These are phyloP conservation scores for Chaetogeoica ovagalla DNA, from an alignment of 2,888 invertebrate genomes.

Conservation along the genomic window DNA sequence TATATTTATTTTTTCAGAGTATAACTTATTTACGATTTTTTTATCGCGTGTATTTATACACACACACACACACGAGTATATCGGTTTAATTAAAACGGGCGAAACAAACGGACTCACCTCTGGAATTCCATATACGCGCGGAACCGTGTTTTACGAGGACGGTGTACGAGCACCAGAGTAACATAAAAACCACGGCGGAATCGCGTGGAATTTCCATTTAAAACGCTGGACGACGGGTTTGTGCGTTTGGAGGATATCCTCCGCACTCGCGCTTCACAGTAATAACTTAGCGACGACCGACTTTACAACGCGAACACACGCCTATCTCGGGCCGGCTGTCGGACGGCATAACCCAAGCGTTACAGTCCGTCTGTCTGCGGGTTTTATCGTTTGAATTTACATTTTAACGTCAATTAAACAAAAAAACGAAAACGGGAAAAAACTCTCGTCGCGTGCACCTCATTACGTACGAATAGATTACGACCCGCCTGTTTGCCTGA, in stretches of 20 bases:
- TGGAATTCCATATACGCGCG: conserved; percentile 24
- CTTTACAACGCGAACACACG: conserved; percentile 15
- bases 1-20: not conserved
- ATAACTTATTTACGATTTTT: conserved; percentile 7
- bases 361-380: not conserved
- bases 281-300: not conserved
- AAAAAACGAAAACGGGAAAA: too few relatives aligned
- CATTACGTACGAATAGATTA: too few relatives aligned
- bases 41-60: not conserved
- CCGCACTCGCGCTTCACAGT: not conserved
- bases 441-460: not conserved
- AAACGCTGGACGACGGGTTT: conserved; percentile 2
- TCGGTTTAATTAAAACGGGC: conserved; percentile 27
- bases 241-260: not conserved
- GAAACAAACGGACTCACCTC: conserved; percentile 27
- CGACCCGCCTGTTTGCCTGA: too few relatives aligned
- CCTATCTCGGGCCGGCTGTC: not conserved
- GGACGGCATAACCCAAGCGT: not conserved
- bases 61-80: too few relatives aligned
- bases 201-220: conserved; percentile 27
- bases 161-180: not conserved
- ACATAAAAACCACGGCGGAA: conserved; percentile 11
- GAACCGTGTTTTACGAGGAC: not conserved
- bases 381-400: conserved; percentile 41
- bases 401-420: conserved; percentile 20